Evolutionary conservation across 1,140 invertebrate genomes (phyloP), one percentile per base, ranked within the genome.

Genomic region (Chironomus striatipennis): DNA sequence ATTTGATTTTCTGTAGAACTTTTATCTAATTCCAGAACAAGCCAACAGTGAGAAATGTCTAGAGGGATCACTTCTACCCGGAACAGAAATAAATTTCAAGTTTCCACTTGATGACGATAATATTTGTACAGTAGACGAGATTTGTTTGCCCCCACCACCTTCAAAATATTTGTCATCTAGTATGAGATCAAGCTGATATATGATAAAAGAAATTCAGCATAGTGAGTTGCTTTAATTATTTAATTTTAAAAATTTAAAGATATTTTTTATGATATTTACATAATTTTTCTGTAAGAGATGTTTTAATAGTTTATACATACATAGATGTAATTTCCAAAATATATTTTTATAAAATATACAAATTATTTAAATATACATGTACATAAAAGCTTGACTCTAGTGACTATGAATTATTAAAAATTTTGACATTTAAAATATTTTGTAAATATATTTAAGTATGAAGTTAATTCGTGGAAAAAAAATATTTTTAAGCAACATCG

Each of bases 71-170:
- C 77, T 76, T 77, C 77, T 76, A 76, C 75, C 76, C 77, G 77
- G 77, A 74, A 82, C 80, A 73, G 81, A 82, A 77, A 82, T 81
- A 64, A 82, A 80, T 78, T 82, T 82, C 73, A 82, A 79, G 57
- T 82, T 82, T 75, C 81, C 80, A 75, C 79, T 82, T 43, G 81
- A 81, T 70, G 81, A 81, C 65, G 81, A 82, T 78, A 79, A 80
- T 34, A 81, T 82, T 42, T 82, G 81, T 75, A 82, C 81, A 34
- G 81, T 82, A 76, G 81, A 82, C 76, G 81, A 82, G 20, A 75
- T 82, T 43, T 77, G 81, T 7, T 67, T 80, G 73, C 79, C 79
- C 0, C 77, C 80, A 42, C 76, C 80, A 20, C 79, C 81, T 9
- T 77, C 79, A 20, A 57, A 15, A 57, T n/a, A 57, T 57, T 57